Evolutionary conservation across 2,113 vertebrate genomes (phyloP).

Genomic region (Siphamia tubifer): DNA sequence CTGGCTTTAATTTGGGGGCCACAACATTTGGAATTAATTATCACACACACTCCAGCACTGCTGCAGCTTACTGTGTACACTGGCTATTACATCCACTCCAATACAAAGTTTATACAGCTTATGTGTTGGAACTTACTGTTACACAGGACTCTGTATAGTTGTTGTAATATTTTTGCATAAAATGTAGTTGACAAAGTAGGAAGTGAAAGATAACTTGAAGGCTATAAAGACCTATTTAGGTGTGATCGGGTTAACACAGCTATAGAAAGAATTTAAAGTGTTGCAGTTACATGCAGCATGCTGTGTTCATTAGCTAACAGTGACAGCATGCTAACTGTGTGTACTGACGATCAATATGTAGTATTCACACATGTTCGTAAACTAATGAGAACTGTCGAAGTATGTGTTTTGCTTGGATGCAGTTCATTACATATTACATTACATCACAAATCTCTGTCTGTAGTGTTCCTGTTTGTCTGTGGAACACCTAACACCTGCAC

Average conservation of each 20-base stretch:
- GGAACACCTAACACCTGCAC: no score
- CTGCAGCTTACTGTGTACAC: slow-evolving; percentile 57
- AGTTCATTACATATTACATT: no score
- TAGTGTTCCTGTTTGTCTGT: no score
- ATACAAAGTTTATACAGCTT: slow-evolving; percentile 65
- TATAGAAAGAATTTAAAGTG: background rate
- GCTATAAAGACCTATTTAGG: background rate
- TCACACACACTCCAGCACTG: slow-evolving; percentile 66
- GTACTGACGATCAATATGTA: no score
- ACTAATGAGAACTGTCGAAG: no score
- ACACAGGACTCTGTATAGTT: slow-evolving; percentile 39
- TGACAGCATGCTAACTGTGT: no score
- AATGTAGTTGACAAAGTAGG: slow-evolving; percentile 20
- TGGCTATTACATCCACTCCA: slow-evolving; percentile 61
- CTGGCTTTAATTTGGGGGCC: slow-evolving; percentile 78
- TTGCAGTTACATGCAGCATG: background rate
- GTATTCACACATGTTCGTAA: no score
- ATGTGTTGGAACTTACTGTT: slow-evolving; percentile 50
- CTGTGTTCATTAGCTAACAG: no score
- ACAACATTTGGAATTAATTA: slow-evolving; percentile 83
- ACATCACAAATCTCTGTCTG: no score
- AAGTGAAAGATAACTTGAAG: background rate
- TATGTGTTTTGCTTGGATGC: no score
- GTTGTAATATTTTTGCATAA: slow-evolving; percentile 41
- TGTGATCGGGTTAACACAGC: background rate